Conservation (phyloP, 2,888 invertebrate species). For the Patella ulyssiponensis region DNA sequence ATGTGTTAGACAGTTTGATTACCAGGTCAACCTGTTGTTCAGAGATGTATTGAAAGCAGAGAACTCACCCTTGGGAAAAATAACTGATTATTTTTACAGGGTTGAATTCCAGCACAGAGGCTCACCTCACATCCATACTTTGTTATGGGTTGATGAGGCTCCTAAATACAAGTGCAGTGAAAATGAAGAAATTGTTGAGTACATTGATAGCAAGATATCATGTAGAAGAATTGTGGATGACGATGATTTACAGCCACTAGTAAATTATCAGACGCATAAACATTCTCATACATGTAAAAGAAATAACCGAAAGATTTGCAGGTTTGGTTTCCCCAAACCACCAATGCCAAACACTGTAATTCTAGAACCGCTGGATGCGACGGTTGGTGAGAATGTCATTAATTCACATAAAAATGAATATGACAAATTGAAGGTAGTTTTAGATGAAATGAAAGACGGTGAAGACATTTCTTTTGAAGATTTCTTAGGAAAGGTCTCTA, state of each 20-base stretch:
- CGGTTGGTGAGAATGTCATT: no score
- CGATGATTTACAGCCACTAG: slow-evolving; percentile 19
- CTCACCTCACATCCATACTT: slow-evolving; percentile 45
- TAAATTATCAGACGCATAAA: slow-evolving; percentile 29
- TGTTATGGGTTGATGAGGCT: slow-evolving; percentile 42
- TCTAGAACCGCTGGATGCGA: no score
- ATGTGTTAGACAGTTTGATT: slow-evolving; percentile 47
- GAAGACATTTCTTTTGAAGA: neutral
- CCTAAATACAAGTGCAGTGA: slow-evolving; percentile 32
- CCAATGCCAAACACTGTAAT: no score
- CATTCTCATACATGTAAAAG: slow-evolving; percentile 33
- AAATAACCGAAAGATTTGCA: neutral
- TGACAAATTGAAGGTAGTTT: neutral
- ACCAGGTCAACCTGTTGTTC: slow-evolving; percentile 41
- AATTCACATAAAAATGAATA: no score
- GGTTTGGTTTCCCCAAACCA: no score
- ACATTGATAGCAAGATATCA: slow-evolving; percentile 29
- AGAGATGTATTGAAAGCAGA: slow-evolving; percentile 19
- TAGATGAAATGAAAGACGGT: no score
- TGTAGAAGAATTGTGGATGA: slow-evolving; percentile 32
- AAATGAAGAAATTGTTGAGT: slow-evolving; percentile 33
- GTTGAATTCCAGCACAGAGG: slow-evolving; percentile 55
- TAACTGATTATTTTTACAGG: slow-evolving; percentile 13
- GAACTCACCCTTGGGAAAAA: slow-evolving; percentile 31
- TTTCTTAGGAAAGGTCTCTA: neutral